Evolutionary conservation across 2,797 vertebrate genomes (phyloP), one percentile per base, ranked within the genome.

Genomic region (Sardinella longiceps): DNA sequence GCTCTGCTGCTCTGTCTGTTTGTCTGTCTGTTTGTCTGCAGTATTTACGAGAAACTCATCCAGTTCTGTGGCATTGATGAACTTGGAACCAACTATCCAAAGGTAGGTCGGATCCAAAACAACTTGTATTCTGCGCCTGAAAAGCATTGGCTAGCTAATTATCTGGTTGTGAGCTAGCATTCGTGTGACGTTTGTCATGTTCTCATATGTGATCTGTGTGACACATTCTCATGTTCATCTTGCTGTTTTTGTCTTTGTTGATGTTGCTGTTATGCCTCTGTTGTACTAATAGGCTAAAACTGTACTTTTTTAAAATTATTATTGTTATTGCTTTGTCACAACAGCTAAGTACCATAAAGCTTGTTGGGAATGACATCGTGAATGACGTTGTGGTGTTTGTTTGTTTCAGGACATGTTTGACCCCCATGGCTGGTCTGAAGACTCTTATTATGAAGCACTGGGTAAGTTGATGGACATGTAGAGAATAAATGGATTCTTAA

Each of bases 41-140:
- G 14, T 28, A 89, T 86, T 93, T 99, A 99, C 39, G 98, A 99
- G 91, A 99, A 99, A 89, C 95, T 99, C 80, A 99, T 99, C 90
- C 98, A 99, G 94, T 99, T 97, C 91, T 99, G 98, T 88, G 92
- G 96, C 0, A 99, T 99, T 18, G 98, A 99, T 82, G 98, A 99
- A 87, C 96, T 99, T 0, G 98, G 98, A 88, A 99, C 98, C 0
- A 99, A 99, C 94, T 99, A 99, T 87, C 98, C 98, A 3, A 99
- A 99, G 94, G 96, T 97, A 85, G 86, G 96, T 97, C 85, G 86
- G 87, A 14, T 18, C 20, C 7, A 1, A 10, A 45, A 28, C 6
- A 80, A 18, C 23, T 30, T 10, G 46, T 84, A 7, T 15, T 25
- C 74, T 60, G 48, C 80, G 15, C 25, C 7, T 30, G 25, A 28